These are phyloP conservation scores for Eupsilia transversa DNA, from an alignment of 2,888 invertebrate species.

Conservation along the genomic window DNA sequence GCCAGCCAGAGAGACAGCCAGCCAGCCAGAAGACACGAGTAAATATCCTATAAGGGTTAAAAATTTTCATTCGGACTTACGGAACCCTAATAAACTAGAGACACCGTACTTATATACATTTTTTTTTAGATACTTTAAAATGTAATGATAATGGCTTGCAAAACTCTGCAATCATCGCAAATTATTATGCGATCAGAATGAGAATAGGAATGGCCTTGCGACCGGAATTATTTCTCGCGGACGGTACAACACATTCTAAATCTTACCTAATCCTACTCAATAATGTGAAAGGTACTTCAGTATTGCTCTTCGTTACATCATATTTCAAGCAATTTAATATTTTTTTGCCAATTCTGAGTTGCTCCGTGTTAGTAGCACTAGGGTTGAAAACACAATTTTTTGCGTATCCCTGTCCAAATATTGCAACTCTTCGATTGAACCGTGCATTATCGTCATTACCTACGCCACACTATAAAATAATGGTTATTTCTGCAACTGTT, in stretches of 20 bases:
- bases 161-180: conserved; percentile 32
- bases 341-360: too few species aligned
- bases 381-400: too few species aligned
- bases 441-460: neutral
- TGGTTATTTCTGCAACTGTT: too few species aligned
- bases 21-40: too few species aligned
- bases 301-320: neutral
- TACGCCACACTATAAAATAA: neutral
- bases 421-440: neutral
- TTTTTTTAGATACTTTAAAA: neutral
- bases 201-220: conserved; percentile 26
- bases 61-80: too few species aligned
- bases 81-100: too few species aligned
- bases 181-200: conserved; percentile 40
- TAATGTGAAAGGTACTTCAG: conserved; percentile 36
- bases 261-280: conserved; percentile 29
- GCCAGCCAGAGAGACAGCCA: too few species aligned
- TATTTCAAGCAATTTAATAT: too few species aligned
- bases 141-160: conserved; percentile 23
- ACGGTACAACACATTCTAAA: conserved; percentile 38
- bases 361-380: too few species aligned
- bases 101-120: neutral
- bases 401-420: too few species aligned
- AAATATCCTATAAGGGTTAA: too few species aligned
- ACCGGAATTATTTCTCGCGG: neutral